A percentile compares a stretch with the other conserved stretches of the same genome.
Evolutionary conservation across 2,888 invertebrate genomes (phyloP).

Genomic region (Aradus depressus): DNA sequence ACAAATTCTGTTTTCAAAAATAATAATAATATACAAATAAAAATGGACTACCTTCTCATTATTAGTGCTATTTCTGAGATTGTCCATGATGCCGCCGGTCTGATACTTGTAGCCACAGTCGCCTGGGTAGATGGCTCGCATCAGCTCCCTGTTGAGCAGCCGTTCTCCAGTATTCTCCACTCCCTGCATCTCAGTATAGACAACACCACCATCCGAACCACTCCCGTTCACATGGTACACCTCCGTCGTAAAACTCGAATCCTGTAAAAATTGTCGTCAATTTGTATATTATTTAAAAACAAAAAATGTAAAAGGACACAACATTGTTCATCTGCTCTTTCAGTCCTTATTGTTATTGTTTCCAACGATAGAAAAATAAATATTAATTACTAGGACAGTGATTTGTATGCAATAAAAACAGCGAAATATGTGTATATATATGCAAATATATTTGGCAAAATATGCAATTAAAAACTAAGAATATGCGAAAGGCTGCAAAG

Average conservation of each 20-base stretch:
- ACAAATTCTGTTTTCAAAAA: neutral
- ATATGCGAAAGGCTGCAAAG: too few relatives aligned
- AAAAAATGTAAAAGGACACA: too few relatives aligned
- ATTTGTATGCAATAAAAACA: too few relatives aligned
- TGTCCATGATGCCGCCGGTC: constrained; percentile 75
- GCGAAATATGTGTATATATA: too few relatives aligned
- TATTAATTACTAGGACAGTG: neutral
- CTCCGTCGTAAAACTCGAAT: constrained; percentile 74
- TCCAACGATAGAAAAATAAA: too few relatives aligned
- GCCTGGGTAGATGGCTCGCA: constrained; percentile 64
- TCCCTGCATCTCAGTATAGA: constrained; percentile 93
- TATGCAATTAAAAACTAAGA: too few relatives aligned
- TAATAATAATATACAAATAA: neutral
- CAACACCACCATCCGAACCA: constrained; percentile 84
- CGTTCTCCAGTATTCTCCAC: constrained; percentile 69
- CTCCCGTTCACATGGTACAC: constrained; percentile 83
- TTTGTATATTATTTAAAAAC: too few relatives aligned
- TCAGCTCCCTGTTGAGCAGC: constrained; percentile 51
- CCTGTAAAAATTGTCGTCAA: constrained; percentile 39
- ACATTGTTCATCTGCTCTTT: too few relatives aligned
- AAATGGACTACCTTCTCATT: constrained; percentile 57
- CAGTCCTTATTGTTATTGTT: too few relatives aligned
- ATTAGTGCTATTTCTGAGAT: constrained; percentile 66
- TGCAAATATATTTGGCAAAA: too few relatives aligned
- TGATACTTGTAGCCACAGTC: constrained; percentile 72